A percentile compares a stretch with the other conserved stretches of the same genome.
Evolutionary conservation across 2,888 invertebrate species (phyloP).

Genomic region (Metallyticus violacea): DNA sequence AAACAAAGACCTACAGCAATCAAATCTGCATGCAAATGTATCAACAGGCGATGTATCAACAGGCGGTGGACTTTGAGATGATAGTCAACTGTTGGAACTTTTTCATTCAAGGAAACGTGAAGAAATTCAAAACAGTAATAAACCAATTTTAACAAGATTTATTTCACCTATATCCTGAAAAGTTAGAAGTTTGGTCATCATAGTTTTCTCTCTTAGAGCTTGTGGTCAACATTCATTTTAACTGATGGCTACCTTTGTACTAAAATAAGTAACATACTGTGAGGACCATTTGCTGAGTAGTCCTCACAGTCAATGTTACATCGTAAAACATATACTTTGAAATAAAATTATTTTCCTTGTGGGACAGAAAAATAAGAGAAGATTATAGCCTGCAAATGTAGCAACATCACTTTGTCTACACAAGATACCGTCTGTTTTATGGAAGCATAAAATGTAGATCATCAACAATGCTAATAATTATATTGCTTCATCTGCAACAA

Average conservation of each 20-base stretch:
- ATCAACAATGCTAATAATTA: constrained; percentile 27
- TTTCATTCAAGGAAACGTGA: no score
- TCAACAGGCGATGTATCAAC: no score
- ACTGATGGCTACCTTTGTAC: neutral
- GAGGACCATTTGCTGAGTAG: neutral
- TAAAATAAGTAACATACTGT: neutral
- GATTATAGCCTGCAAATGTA: neutral
- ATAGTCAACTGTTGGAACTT: no score
- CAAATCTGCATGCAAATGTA: no score
- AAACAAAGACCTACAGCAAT: no score
- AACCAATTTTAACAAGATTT: constrained; percentile 16
- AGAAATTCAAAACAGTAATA: neutral
- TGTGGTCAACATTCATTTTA: neutral
- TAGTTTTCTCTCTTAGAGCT: no score
- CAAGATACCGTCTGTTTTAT: neutral
- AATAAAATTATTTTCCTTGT: neutral
- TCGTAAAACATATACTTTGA: neutral
- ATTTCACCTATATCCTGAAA: constrained; percentile 10
- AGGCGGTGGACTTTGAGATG: no score
- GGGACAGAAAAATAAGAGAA: neutral
- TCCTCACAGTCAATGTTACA: neutral
- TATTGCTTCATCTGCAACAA: constrained; percentile 32
- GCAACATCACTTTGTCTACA: neutral
- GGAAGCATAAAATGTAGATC: constrained; percentile 27
- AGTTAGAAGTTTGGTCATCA: constrained; percentile 6